Evolutionary conservation across 1,140 invertebrate genomes (phyloP).

Genomic region (Neotoxoptera formosana): DNA sequence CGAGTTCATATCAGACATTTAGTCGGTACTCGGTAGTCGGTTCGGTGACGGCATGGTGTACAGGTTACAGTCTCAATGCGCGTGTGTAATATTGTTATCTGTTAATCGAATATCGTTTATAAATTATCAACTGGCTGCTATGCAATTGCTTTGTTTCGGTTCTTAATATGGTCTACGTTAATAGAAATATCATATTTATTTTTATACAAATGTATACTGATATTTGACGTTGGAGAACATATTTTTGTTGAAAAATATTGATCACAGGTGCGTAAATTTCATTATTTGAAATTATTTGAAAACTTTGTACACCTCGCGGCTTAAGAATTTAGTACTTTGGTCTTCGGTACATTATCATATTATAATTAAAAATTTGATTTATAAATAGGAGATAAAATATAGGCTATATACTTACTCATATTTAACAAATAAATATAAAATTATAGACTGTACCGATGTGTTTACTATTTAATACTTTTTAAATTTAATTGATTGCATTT

Average conservation of each 20-base stretch:
- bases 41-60: neutral
- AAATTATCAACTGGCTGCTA: neutral
- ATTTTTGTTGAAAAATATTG: neutral
- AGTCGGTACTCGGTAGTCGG: neutral
- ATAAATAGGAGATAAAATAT: neutral
- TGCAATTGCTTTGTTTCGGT: neutral
- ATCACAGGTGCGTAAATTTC: neutral
- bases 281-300: neutral
- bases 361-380: too few relatives aligned
- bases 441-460: neutral
- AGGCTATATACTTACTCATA: neutral
- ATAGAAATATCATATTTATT: neutral
- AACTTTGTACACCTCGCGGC: neutral
- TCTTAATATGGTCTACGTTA: neutral
- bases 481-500: neutral
- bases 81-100: neutral
- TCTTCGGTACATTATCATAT: neutral
- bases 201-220: neutral
- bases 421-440: neutral
- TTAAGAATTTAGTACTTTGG: neutral
- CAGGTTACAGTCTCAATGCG: neutral
- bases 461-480: too few relatives aligned
- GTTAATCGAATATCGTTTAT: too few relatives aligned
- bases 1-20: constrained; percentile 8
- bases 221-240: neutral